Conservation (phyloP, 2,888 invertebrate species). For the Cosmopolites sordidus region DNA sequence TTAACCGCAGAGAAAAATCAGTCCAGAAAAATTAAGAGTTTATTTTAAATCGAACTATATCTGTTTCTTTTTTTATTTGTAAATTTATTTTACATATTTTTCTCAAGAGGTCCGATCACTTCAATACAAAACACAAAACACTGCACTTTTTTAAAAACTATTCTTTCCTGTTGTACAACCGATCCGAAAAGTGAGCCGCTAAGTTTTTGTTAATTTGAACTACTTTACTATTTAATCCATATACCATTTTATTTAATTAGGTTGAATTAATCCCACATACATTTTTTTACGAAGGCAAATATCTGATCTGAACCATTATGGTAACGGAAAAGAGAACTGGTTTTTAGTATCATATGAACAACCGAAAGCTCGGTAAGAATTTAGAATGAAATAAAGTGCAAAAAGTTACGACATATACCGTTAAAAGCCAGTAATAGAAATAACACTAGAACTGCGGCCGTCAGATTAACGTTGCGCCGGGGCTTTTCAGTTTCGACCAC, state of each 20-base stretch:
- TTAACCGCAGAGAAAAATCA: constrained; percentile 19
- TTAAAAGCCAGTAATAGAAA: constrained; percentile 42
- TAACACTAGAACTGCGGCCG: constrained; percentile 44
- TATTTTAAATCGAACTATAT: constrained; percentile 20
- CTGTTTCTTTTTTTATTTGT: constrained; percentile 2
- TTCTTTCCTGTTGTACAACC: constrained; percentile 37
- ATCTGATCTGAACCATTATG: constrained; percentile 15
- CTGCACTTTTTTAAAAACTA: constrained; percentile 40
- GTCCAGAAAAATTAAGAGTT: constrained; percentile 26
- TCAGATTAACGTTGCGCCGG: constrained; percentile 34
- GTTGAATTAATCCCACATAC: constrained; percentile 16
- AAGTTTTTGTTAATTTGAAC: constrained; percentile 41
- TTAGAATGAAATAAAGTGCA: constrained; percentile 14
- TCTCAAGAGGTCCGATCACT: constrained; percentile 43
- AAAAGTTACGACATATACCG: constrained; percentile 34
- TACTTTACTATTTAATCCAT: constrained; percentile 46
- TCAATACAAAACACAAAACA: constrained; percentile 43
- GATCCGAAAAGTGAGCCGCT: constrained; percentile 48
- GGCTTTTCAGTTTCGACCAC: constrained; percentile 40
- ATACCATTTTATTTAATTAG: constrained; percentile 41
- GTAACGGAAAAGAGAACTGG: constrained; percentile 15
- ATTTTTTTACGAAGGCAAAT: constrained; percentile 11
- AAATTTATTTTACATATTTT: constrained; percentile 30
- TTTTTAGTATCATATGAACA: constrained; percentile 17
- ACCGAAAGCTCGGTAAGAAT: constrained; percentile 20